These are phyloP conservation scores for Myrmecophaga tridactyla DNA, from an alignment of 2,113 vertebrate species.

Conservation along the genomic window DNA sequence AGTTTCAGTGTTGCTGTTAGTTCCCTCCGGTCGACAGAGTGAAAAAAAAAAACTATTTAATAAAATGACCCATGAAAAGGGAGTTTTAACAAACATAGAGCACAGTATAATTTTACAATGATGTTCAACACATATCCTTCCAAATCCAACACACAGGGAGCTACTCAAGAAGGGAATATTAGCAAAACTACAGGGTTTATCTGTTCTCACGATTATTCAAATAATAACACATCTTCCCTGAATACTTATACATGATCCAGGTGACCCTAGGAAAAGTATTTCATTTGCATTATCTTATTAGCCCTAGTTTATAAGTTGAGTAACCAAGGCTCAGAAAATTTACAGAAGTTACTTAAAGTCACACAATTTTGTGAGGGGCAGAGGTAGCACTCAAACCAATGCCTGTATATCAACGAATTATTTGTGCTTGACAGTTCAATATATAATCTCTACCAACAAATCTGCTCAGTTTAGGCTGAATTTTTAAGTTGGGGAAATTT, in stretches of 20 bases:
- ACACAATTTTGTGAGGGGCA: not conserved
- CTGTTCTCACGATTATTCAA: not conserved
- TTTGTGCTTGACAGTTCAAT: not conserved
- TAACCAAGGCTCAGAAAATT: not conserved
- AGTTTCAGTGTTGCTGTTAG: not conserved
- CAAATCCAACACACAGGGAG: not conserved
- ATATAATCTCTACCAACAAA: not conserved
- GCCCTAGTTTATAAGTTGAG: not conserved
- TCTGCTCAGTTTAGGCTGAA: not conserved
- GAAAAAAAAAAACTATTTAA: not conserved
- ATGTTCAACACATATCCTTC: not conserved
- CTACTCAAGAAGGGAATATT: no score
- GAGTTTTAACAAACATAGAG: not conserved
- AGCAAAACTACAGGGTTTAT: not conserved
- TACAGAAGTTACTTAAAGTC: not conserved
- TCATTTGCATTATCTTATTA: not conserved
- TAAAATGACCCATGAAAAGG: not conserved
- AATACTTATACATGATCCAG: not conserved
- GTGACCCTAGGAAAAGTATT: not conserved
- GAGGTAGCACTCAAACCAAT: not conserved
- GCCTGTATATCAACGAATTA: not conserved
- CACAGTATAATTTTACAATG: not conserved
- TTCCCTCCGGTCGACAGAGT: no score
- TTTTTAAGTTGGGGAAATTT: slow-evolving; percentile 8
- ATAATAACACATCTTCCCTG: not conserved